Evolutionary conservation across 2,113 vertebrate species (phyloP).

Genomic region (Triplophysa tibetana): DNA sequence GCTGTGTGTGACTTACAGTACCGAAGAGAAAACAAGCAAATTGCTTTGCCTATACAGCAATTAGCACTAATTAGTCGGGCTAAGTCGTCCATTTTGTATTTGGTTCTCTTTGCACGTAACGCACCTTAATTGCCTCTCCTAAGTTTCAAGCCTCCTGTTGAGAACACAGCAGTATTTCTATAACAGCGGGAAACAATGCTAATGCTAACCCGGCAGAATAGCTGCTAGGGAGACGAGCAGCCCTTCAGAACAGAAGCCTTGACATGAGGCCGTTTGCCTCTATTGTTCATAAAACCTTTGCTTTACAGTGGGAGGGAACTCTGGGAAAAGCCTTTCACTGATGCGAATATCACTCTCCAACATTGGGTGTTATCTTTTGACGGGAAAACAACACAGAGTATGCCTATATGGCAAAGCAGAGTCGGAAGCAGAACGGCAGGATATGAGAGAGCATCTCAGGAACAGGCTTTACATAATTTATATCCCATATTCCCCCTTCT

Average conservation of each 20-base stretch:
- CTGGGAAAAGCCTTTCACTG: constrained; percentile 38
- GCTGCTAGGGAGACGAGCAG: neutral
- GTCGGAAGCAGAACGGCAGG: constrained; percentile 59
- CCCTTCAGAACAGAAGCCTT: constrained; percentile 13
- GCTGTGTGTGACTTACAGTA: constrained; percentile 27
- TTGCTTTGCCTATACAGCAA: constrained; percentile 64
- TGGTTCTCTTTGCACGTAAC: constrained; percentile 63
- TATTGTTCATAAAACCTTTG: constrained; percentile 42
- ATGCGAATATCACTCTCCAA: constrained; percentile 34
- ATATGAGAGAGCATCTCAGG: constrained; percentile 45
- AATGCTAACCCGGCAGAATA: constrained; percentile 33
- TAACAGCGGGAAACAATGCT: constrained; percentile 38
- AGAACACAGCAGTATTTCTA: constrained; percentile 55
- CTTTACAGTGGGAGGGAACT: constrained; percentile 31
- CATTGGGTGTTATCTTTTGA: constrained; percentile 46
- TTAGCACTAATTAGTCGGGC: constrained; percentile 69
- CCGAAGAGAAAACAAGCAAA: constrained; percentile 46
- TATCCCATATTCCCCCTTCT: constrained; percentile 58
- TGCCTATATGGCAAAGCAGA: constrained; percentile 53
- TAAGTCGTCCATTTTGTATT: constrained; percentile 62
- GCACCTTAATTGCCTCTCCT: constrained; percentile 60
- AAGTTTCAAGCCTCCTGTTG: constrained; percentile 30
- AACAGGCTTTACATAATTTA: constrained; percentile 76
- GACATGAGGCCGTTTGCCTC: constrained; percentile 21
- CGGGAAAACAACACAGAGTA: constrained; percentile 65